Evolutionary conservation across 2,113 vertebrate species (phyloP).

Genomic region (Varanus komodoensis): DNA sequence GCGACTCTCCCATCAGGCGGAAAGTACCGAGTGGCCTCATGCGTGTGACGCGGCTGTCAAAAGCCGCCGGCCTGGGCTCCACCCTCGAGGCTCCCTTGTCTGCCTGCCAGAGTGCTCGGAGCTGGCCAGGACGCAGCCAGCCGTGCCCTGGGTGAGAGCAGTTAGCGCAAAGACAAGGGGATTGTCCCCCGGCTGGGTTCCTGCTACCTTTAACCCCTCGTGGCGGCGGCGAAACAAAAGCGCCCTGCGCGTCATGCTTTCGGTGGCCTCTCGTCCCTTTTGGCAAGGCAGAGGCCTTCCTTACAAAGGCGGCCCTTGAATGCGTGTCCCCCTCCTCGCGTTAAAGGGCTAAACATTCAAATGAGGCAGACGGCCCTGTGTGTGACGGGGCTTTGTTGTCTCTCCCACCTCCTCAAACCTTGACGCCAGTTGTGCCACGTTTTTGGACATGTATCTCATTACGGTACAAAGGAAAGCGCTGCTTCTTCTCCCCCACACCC

Average conservation of each 20-base stretch:
- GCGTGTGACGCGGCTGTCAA: constrained; percentile 23
- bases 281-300: not conserved
- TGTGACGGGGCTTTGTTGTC: constrained; percentile 26
- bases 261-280: not conserved
- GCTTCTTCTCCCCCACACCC: not conserved
- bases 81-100: not conserved
- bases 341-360: constrained; percentile 31
- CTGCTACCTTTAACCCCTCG: constrained; percentile 36
- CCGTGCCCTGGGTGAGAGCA: constrained; percentile 31
- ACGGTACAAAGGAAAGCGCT: constrained; percentile 10
- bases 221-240: constrained; percentile 19
- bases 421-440: constrained; percentile 17
- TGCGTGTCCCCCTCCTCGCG: not conserved
- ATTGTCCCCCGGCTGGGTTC: constrained; percentile 21
- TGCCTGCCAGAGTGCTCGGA: constrained; percentile 32
- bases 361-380: constrained; percentile 18
- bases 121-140: constrained; percentile 57
- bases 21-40: not conserved
- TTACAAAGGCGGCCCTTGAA: constrained; percentile 46
- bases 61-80: constrained; percentile 10
- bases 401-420: not conserved
- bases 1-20: not conserved
- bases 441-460: constrained; percentile 38
- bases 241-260: not conserved
- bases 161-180: constrained; percentile 32